Evolutionary conservation across 2,113 vertebrate species (phyloP).

Genomic region (Hylia prasina): DNA sequence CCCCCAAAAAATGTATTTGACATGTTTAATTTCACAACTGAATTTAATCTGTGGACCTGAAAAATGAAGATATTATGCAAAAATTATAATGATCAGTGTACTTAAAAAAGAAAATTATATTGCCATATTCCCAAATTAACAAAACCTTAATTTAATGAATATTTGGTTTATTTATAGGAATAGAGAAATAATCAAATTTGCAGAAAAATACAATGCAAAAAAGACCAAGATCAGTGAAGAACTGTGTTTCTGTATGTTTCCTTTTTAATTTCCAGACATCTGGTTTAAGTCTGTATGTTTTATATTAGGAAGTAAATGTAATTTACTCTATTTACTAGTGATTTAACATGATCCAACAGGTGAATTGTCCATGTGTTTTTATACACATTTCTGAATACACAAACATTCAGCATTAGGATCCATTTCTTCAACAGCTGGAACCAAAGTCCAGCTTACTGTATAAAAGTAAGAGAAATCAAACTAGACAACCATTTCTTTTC

Average conservation of each 20-base stretch:
- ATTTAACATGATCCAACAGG: background rate
- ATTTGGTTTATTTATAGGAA: background rate
- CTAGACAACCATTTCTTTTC: background rate
- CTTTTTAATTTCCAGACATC: background rate
- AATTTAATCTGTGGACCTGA: background rate
- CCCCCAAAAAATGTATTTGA: background rate
- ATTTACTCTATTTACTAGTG: background rate
- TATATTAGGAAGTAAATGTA: background rate
- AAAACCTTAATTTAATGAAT: background rate
- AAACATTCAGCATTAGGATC: background rate
- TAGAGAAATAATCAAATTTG: background rate
- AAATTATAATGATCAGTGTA: background rate
- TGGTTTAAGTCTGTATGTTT: background rate
- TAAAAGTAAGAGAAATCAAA: background rate
- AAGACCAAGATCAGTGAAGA: background rate
- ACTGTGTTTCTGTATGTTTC: background rate
- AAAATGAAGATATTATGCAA: background rate
- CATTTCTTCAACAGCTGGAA: background rate
- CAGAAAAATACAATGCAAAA: background rate
- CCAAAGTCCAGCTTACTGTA: background rate
- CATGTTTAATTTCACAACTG: background rate
- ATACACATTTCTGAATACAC: background rate
- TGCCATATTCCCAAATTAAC: background rate
- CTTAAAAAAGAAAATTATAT: background rate
- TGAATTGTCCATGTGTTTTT: background rate